Evolutionary conservation across 2,888 invertebrate species (phyloP), one percentile per base, ranked within the genome.

Genomic region (Agrochola litura): DNA sequence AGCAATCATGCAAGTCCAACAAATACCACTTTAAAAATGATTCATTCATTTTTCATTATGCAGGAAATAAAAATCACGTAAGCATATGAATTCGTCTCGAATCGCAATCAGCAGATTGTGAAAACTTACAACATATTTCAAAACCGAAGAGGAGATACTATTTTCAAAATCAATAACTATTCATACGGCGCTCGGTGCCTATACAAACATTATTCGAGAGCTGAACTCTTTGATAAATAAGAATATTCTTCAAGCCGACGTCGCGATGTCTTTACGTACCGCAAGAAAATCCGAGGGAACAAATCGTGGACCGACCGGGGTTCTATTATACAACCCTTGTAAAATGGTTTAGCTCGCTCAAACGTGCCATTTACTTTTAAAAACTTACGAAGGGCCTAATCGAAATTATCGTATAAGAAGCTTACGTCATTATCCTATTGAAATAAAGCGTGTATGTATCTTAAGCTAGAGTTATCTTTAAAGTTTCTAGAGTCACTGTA

Each of bases 201-300:
- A 86, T 90, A 89, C 89, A 93, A 93, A 92, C 89, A 91, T 90
- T 88, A 89, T 86, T 88, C 84, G 87, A 86, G 86, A 86, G 86
- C 87, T 86, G 83, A 89, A 86, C 89, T 90, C 89, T 91, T 89
- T 92, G 91, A 93, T 92, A 92, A 91, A 93, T 93, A 92, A 90
- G 91, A 91, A 92, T 91, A 90, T 91, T 91, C 86, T 90, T 90
- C 89, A 89, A 90, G 86, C 82, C 86, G 92, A 89, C 86, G 84
- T 84, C 76, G 87, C 86, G 81, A 87, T 83, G 84, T 88, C 88
- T 90, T 86, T 88, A 84, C 86, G 76, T 76, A 85, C 86, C 79
- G 84, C 85, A 88, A 80, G 86, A 83, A 89, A 89, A 90, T 88
- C 86, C 80, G 75, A 69, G 77, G 68, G 84, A 90, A 89, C 84